A percentile compares a stretch with the other conserved stretches of the same genome.
Conservation (phyloP, 2,888 invertebrate species). For the Xylota sylvarum region DNA sequence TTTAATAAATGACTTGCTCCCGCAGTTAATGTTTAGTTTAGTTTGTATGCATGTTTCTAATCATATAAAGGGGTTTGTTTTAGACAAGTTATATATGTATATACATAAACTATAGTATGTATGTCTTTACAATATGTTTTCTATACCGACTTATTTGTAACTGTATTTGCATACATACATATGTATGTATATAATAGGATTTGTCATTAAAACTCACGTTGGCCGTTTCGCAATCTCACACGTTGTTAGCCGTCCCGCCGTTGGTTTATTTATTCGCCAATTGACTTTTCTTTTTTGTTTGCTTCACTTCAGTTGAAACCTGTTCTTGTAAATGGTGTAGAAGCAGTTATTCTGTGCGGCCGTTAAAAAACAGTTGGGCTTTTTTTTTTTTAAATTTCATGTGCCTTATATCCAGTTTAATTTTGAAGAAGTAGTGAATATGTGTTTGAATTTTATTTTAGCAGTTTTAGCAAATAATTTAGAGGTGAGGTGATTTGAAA, state of each 20-base stretch:
- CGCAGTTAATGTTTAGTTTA: neutral
- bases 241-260: slow-evolving; percentile 81
- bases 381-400: slow-evolving; percentile 41
- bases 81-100: neutral
- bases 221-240: slow-evolving; percentile 66
- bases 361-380: slow-evolving; percentile 60
- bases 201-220: slow-evolving; percentile 70
- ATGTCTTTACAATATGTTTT: no score
- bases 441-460: slow-evolving; percentile 59
- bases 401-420: neutral
- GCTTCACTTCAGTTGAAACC: slow-evolving; percentile 52
- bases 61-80: neutral
- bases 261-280: slow-evolving; percentile 53
- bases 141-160: neutral
- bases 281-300: slow-evolving; percentile 32
- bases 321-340: slow-evolving; percentile 41
- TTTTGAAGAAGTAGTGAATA: slow-evolving; percentile 12
- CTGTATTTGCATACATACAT: slow-evolving; percentile 15
- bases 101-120: no score
- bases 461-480: slow-evolving; percentile 37
- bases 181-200: slow-evolving; percentile 56
- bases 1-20: neutral
- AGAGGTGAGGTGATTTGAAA: slow-evolving; percentile 36
- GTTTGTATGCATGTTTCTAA: neutral
- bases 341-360: slow-evolving; percentile 44